Evolutionary conservation across 2,797 vertebrate species (phyloP), one percentile per base, ranked within the genome.

Genomic region (Poeciliopsis presidionis): DNA sequence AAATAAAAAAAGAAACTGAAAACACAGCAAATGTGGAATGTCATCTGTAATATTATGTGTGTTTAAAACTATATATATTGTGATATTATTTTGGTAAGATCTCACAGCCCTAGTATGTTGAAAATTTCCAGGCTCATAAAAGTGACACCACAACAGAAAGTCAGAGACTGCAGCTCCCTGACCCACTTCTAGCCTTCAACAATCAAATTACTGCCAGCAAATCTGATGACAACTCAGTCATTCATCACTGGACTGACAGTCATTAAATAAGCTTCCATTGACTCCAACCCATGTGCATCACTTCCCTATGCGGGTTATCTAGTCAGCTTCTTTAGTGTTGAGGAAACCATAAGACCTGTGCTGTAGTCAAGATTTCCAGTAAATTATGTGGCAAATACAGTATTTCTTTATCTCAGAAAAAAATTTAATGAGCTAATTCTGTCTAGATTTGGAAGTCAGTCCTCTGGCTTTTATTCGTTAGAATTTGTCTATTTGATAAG

Each of bases 181-280:
- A 61, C 59, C 59, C 30, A 36, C 14, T 33, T 63, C 30, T 3
- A 36, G 30, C 30, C 30, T 63, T 30, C 30, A 28, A 20, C 59
- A 63, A 63, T 63, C 30, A 63, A 63, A 63, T 63, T 63, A 63
- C 59, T 36, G 30, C 30, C 30, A 63, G 78, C 65, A 75, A 51
- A 81, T 67, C n/a, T 22, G 41, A 79, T 72, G 28, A 22, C 5
- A 9, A 39, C 25, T 36, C 73, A 2, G 16, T 70, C 72, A n/a
- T 25, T 63, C 67, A 72, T 88, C 78, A 79, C 74, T 72, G 73
- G 53, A 14, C n/a, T 30, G 49, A 77, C 47, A 49, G 63, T 74
- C 67, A 53, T 73, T 43, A 65, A 65, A 65, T 65, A 65, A 65
- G 33, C 33, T 20, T 65, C 33, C 18, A 39, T 65, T 18, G 3